phyloP scores from a whole-genome alignment of 2,797 vertebrate genomes.

The Sciurus vulgaris region DNA sequence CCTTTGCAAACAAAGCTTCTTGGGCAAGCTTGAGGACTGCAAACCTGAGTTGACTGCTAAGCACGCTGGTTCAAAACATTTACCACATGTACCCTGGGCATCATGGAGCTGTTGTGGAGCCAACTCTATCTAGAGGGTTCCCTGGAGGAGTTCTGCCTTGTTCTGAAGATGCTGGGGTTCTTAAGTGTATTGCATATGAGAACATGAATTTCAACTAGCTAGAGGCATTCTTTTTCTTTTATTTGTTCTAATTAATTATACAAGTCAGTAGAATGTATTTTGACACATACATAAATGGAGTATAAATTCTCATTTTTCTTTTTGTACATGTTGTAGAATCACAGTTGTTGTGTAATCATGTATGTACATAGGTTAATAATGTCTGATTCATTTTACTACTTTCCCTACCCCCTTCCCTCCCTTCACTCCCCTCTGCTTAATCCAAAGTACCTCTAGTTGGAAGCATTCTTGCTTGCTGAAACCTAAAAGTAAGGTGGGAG shows the following conservation, averaged over 20 bases:
- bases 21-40: background rate
- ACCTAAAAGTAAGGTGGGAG: slow-evolving; percentile 93
- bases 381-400: no score
- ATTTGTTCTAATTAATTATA: no score
- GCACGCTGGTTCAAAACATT: background rate
- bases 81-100: background rate
- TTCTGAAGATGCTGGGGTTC: background rate
- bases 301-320: no score
- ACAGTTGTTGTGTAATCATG: no score
- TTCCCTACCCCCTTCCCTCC: no score
- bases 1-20: background rate
- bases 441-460: slow-evolving; percentile 81
- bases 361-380: no score
- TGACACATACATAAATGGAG: no score
- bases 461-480: slow-evolving; percentile 94
- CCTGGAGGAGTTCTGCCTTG: no score
- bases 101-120: background rate
- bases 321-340: no score
- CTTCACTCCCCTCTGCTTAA: no score
- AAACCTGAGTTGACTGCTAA: background rate
- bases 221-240: no score
- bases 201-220: slow-evolving; percentile 95
- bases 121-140: background rate
- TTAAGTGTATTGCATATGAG: slow-evolving; percentile 93
- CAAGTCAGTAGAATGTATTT: no score